Evolutionary conservation across 2,888 invertebrate species (phyloP).

Genomic region (Tetragonula carbonaria): DNA sequence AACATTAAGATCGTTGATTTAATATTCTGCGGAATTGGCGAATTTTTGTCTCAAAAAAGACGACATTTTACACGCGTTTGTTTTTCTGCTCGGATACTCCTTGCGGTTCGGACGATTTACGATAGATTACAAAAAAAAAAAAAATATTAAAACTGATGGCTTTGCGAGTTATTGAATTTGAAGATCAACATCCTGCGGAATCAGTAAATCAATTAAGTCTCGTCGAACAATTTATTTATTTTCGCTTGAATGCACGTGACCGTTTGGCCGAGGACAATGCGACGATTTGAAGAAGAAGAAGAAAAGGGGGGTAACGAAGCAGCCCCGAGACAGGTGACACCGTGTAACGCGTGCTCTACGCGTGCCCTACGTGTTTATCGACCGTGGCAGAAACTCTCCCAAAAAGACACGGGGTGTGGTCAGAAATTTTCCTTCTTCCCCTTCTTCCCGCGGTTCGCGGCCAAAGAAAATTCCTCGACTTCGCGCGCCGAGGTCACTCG

Average conservation of each 20-base stretch:
- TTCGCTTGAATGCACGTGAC: not conserved
- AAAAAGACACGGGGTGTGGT: slow-evolving; percentile 67
- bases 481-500: slow-evolving; percentile 50
- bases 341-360: slow-evolving; percentile 53
- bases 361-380: slow-evolving; percentile 63
- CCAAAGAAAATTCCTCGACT: slow-evolving; percentile 28
- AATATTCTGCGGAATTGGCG: too few relatives aligned
- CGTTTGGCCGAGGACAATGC: not conserved
- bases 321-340: slow-evolving; percentile 32
- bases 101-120: too few relatives aligned
- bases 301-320: not conserved
- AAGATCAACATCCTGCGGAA: not conserved
- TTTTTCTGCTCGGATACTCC: too few relatives aligned
- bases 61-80: too few relatives aligned
- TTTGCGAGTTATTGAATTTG: not conserved
- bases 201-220: not conserved
- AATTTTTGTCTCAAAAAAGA: too few relatives aligned
- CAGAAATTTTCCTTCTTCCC: slow-evolving; percentile 51
- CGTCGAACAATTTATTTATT: not conserved
- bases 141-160: too few relatives aligned
- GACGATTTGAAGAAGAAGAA: not conserved
- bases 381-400: slow-evolving; percentile 58
- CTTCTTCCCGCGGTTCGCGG: slow-evolving; percentile 1
- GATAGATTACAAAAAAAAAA: too few relatives aligned
- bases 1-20: too few relatives aligned